Evolutionary conservation across 2,888 invertebrate species (phyloP).

Genomic region (Erynnis tages): DNA sequence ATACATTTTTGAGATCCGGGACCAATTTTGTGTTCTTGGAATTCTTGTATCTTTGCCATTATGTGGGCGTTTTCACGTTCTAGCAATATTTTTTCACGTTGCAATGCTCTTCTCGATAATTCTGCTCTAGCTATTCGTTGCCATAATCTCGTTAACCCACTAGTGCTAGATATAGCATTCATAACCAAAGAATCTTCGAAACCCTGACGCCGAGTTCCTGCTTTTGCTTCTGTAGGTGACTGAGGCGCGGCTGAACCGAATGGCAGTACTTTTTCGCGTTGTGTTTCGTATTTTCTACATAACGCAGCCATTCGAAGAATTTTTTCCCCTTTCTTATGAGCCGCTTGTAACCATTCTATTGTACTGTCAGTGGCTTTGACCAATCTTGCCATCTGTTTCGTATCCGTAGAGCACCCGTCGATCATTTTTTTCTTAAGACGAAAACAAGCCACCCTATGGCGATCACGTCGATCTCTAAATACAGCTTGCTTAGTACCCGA

Average conservation of each 20-base stretch:
- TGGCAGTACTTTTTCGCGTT: slow-evolving; percentile 73
- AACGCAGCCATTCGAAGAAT: slow-evolving; percentile 73
- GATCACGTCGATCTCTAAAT: slow-evolving; percentile 65
- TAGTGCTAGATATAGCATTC: slow-evolving; percentile 56
- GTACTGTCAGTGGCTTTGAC: slow-evolving; percentile 63
- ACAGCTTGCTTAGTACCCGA: slow-evolving; percentile 70
- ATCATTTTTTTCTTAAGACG: slow-evolving; percentile 54
- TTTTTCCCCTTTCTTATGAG: slow-evolving; percentile 71
- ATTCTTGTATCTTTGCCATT: slow-evolving; percentile 43
- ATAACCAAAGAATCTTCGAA: slow-evolving; percentile 58
- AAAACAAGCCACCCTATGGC: slow-evolving; percentile 60
- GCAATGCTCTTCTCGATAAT: slow-evolving; percentile 58
- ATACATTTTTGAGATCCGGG: slow-evolving; percentile 47
- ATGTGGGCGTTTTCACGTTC: slow-evolving; percentile 59
- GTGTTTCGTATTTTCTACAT: slow-evolving; percentile 82
- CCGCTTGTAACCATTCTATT: slow-evolving; percentile 60
- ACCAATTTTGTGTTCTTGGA: slow-evolving; percentile 41
- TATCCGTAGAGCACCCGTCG: slow-evolving; percentile 53
- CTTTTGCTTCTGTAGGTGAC: slow-evolving; percentile 47
- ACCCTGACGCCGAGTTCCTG: slow-evolving; percentile 44
- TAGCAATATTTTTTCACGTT: slow-evolving; percentile 59
- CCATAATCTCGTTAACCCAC: slow-evolving; percentile 66
- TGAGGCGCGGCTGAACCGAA: slow-evolving; percentile 53
- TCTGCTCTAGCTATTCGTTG: slow-evolving; percentile 68
- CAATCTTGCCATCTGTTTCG: slow-evolving; percentile 49